Evolutionary conservation across 2,797 vertebrate species (phyloP), one percentile per base, ranked within the genome.

Genomic region (Melanotaenia parkinsoni): DNA sequence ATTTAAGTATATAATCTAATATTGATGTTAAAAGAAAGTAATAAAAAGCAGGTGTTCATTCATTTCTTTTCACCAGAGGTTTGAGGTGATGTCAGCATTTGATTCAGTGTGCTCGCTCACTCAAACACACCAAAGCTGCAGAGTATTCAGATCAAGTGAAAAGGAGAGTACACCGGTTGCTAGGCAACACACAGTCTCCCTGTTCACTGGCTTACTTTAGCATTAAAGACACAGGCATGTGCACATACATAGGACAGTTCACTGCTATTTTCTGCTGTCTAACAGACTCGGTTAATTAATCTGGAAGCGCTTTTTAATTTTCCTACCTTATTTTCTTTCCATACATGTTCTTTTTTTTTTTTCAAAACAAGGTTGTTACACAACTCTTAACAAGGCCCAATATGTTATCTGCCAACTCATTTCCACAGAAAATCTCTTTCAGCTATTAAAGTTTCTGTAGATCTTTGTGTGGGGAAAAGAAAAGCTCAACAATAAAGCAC

Each of bases 91-190:
- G 75, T 84, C 82, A 77, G 57, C 74, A 67, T 74, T 80, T 63
- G 69, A 78, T 80, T 87, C 79, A 74, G 72, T 63, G 51, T 65
- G 32, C 67, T 37, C 58, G 58, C 47, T 61, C 64, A 77, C 63
- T 28, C 70, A 70, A 43, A 80, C 64, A 61, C 77, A 63, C 63
- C 76, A 26, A 80, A 80, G 79, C 74, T 57, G 78, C 73, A 74
- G 62, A 81, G 86, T 66, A 70, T 87, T 89, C 80, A 81, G 81
- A 89, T 83, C 83, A 62, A 84, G 80, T 85, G 80, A 88, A 93
- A 91, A 89, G 83, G 80, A 90, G 81, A 84, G 80, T 18, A 58
- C 82, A 92, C 91, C 84, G 94, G 94, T 95, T 94, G 91, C 93
- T 93, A 93, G 83, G 94, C 93, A 95, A 94, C 93, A 20, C 81